Percentiles rank a stretch among this genome's conserved stretches.
These are phyloP conservation scores for Microctenopoma steveboyesi DNA, from an alignment of 2,797 vertebrate genomes.

Conservation along the genomic window DNA sequence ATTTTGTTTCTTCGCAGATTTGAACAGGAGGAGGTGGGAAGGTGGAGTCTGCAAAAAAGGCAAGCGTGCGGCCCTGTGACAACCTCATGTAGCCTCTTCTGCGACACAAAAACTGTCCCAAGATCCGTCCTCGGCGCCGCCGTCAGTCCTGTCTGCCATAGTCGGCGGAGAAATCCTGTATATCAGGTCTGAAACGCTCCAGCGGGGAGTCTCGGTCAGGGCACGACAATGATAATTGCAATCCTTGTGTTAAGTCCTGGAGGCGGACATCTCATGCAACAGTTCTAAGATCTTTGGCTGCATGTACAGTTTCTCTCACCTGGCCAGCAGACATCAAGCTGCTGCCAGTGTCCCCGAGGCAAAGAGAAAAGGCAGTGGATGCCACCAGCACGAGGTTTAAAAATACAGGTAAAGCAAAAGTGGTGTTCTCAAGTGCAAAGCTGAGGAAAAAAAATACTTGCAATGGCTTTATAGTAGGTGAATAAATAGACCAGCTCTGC, in stretches of 20 bases:
- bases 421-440: conserved; percentile 23
- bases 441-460: conserved; percentile 29
- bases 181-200: conserved; percentile 47
- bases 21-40: conserved; percentile 81
- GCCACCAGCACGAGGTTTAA: conserved; percentile 23
- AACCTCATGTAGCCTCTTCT: conserved; percentile 83
- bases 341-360: conserved; percentile 27
- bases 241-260: conserved; percentile 44
- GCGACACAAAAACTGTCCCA: conserved; percentile 74
- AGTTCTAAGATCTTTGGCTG: conserved; percentile 54
- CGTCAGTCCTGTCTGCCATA: conserved; percentile 75
- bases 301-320: conserved; percentile 32
- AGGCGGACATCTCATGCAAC: conserved; percentile 64
- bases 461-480: conserved; percentile 30
- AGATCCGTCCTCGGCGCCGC: conserved; percentile 71
- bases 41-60: conserved; percentile 82
- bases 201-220: conserved; percentile 36
- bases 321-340: conserved; percentile 43
- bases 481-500: conserved; percentile 47
- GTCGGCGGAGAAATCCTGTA: conserved; percentile 62
- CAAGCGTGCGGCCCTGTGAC: conserved; percentile 76
- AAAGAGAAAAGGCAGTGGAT: conserved; percentile 20
- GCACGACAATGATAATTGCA: conserved; percentile 37
- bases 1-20: conserved; percentile 80
- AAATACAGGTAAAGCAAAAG: conserved; percentile 28